Conservation (phyloP, 2,888 invertebrate genomes). For the Allophyes oxyacanthae region DNA sequence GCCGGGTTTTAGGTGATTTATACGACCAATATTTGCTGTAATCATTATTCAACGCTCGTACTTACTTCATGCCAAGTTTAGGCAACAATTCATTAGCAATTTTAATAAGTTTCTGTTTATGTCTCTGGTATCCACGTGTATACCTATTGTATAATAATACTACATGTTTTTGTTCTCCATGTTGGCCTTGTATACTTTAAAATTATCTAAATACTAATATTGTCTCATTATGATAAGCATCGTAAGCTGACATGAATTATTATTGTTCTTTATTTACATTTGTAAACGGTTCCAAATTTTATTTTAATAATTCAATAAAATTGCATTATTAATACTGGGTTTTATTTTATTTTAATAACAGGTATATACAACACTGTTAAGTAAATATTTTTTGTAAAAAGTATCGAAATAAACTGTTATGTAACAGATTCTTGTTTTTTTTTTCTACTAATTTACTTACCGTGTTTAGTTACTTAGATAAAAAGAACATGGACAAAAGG, state of each 20-base stretch:
- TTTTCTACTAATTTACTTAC: constrained; percentile 46
- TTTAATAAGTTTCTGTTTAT: constrained; percentile 80
- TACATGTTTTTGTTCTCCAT: constrained; percentile 41
- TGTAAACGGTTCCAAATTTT: constrained; percentile 11
- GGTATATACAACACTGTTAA: constrained; percentile 31
- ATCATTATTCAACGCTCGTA: constrained; percentile 76
- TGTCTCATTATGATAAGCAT: constrained; percentile 52
- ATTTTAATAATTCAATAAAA: constrained; percentile 7
- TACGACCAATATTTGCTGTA: constrained; percentile 54
- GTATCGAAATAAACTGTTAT: constrained; percentile 46
- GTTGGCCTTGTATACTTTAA: constrained; percentile 52
- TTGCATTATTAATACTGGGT: constrained; percentile 5
- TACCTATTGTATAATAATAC: constrained; percentile 59
- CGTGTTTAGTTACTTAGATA: constrained; percentile 19
- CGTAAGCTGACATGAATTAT: constrained; percentile 29
- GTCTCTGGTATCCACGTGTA: constrained; percentile 65
- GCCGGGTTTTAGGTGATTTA: constrained; percentile 47
- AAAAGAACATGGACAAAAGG: constrained; percentile 16
- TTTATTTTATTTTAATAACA: constrained; percentile 2
- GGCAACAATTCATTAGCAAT: constrained; percentile 82
- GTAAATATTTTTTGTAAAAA: constrained; percentile 20
- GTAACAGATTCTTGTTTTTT: constrained; percentile 45
- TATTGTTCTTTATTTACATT: constrained; percentile 27
- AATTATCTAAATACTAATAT: constrained; percentile 49
- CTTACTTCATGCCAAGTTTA: constrained; percentile 77